A percentile compares a stretch with the other conserved stretches of the same genome.
Conservation (phyloP, 1,140 invertebrate genomes). For the Tetramorium simillimum region DNA sequence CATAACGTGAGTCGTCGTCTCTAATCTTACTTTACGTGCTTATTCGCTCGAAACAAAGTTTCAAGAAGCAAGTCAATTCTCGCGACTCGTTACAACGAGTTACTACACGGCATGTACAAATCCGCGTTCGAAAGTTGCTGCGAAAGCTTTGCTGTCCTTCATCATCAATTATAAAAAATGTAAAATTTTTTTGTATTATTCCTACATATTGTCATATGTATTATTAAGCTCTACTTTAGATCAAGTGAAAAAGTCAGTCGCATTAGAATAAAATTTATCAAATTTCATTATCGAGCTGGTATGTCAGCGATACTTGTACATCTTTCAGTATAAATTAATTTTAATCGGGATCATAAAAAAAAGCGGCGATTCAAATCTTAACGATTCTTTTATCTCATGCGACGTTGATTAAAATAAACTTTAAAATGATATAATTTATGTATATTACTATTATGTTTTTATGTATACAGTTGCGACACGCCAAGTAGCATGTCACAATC, state of each 20-base stretch:
- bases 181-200: neutral
- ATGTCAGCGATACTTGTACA: neutral
- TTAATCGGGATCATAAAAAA: neutral
- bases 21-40: constrained; percentile 27
- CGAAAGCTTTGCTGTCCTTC: constrained; percentile 32
- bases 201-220: neutral
- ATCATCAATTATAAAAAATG: constrained; percentile 8
- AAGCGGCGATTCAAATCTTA: constrained; percentile 5
- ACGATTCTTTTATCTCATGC: constrained; percentile 9
- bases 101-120: constrained; percentile 25
- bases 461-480: constrained; percentile 29
- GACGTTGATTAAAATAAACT: constrained; percentile 34
- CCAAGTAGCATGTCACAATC: constrained; percentile 47
- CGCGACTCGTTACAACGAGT: constrained; percentile 18
- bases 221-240: constrained; percentile 20
- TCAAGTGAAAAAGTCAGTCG: neutral
- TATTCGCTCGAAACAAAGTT: constrained; percentile 30
- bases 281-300: constrained; percentile 11
- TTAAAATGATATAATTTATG: constrained; percentile 25
- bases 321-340: constrained; percentile 23
- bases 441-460: constrained; percentile 47
- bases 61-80: constrained; percentile 46
- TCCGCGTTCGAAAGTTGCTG: constrained; percentile 21
- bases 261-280: neutral
- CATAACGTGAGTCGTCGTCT: constrained; percentile 55